phyloP scores from a whole-genome alignment of 2,888 invertebrate species.

The Oeneis ivallda region DNA sequence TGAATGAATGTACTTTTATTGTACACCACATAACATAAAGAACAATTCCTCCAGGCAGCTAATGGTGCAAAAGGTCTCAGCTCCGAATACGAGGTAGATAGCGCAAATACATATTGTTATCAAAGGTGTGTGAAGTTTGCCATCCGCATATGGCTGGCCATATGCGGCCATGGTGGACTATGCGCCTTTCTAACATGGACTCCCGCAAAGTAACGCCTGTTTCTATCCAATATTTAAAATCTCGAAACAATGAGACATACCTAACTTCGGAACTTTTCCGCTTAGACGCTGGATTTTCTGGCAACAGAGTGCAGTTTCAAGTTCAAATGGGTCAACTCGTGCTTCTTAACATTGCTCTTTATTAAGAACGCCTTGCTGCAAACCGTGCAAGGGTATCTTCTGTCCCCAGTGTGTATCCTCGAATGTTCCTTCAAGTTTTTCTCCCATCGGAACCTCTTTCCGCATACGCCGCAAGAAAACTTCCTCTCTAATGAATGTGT shows the following conservation, averaged over 20 bases:
- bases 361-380: conserved; percentile 53
- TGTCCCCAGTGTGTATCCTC: conserved; percentile 51
- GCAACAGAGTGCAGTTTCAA: conserved; percentile 3
- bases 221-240: no score
- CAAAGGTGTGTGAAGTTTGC: no score
- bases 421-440: conserved; percentile 43
- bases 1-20: no score
- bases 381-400: conserved; percentile 45
- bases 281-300: not conserved
- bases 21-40: no score
- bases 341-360: conserved; percentile 46
- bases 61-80: no score
- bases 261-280: not conserved
- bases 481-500: conserved; percentile 8
- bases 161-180: no score
- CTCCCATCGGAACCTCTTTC: conserved; percentile 31
- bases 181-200: no score
- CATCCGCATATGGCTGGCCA: no score
- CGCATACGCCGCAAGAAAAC: conserved; percentile 28
- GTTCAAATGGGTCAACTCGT: conserved; percentile 28
- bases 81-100: no score
- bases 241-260: not conserved
- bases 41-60: no score
- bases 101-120: no score
- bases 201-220: no score